Conservation (phyloP, 1,140 invertebrate genomes). For the Eriosoma lanigerum region DNA sequence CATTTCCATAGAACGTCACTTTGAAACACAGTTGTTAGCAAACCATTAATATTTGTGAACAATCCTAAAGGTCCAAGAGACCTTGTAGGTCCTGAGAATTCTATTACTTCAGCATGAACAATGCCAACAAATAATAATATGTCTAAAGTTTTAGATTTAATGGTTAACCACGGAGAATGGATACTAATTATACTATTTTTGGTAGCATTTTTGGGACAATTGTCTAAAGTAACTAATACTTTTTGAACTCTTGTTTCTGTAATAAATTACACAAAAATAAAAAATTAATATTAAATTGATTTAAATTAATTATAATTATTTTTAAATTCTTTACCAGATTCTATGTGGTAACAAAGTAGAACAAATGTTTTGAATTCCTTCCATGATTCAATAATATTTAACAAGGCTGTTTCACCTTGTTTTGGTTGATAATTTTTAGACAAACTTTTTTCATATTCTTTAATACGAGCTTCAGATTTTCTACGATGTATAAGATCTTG, state of each 20-base stretch:
- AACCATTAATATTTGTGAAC: neutral
- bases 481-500: constrained; percentile 35
- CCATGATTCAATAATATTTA: constrained; percentile 26
- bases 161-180: constrained; percentile 30
- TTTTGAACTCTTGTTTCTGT: constrained; percentile 13
- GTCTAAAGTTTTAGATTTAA: neutral
- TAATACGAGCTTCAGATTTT: constrained; percentile 44
- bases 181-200: constrained; percentile 41
- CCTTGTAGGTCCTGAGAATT: neutral
- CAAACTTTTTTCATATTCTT: constrained; percentile 6
- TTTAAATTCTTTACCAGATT: constrained; percentile 17
- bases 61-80: neutral
- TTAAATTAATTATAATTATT: neutral
- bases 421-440: constrained; percentile 22
- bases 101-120: constrained; percentile 19
- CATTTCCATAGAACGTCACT: constrained; percentile 40
- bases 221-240: constrained; percentile 8
- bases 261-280: neutral
- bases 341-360: constrained; percentile 14
- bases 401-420: neutral
- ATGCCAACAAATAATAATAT: constrained; percentile 5
- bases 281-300: neutral
- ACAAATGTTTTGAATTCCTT: constrained; percentile 12
- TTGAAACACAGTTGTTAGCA: neutral
- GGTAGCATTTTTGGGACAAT: constrained; percentile 7